A percentile compares a stretch with the other conserved stretches of the same genome.
These are phyloP conservation scores for Ctenopoma multispine DNA, from an alignment of 2,797 vertebrate species.

Conservation along the genomic window DNA sequence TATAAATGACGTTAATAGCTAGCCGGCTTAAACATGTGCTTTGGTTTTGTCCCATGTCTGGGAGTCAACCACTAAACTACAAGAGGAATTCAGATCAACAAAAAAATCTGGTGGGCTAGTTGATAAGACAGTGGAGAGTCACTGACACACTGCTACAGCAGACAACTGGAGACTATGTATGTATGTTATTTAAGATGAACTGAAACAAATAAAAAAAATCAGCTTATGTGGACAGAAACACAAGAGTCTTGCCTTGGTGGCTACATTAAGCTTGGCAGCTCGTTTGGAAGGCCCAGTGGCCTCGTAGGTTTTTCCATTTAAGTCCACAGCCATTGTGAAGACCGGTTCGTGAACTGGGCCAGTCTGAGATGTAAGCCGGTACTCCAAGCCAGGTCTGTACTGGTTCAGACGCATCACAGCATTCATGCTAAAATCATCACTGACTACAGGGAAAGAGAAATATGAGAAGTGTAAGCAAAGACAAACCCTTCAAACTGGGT, in stretches of 20 bases:
- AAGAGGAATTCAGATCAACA: background rate
- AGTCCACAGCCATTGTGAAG: slow-evolving; percentile 95
- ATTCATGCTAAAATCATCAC: slow-evolving; percentile 94
- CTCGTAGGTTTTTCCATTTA: slow-evolving; percentile 91
- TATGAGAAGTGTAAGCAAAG: background rate
- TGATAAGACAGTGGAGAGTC: too few relatives aligned
- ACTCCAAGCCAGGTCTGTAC: slow-evolving; percentile 92
- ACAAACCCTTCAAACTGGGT: background rate
- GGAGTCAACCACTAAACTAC: background rate
- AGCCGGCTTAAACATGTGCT: too few relatives aligned
- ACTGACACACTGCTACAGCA: too few relatives aligned
- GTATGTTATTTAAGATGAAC: background rate
- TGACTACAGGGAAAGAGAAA: slow-evolving; percentile 12
- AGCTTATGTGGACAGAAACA: background rate
- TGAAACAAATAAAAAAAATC: background rate
- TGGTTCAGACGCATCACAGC: slow-evolving; percentile 98
- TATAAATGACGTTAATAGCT: too few relatives aligned
- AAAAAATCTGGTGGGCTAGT: background rate
- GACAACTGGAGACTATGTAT: too few relatives aligned
- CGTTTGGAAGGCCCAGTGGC: slow-evolving; percentile 94
- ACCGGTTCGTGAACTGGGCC: slow-evolving; percentile 96
- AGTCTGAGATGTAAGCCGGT: slow-evolving; percentile 92
- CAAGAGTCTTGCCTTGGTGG: slow-evolving; percentile 86
- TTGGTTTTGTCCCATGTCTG: too few relatives aligned
- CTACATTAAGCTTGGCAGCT: slow-evolving; percentile 93